A percentile compares a stretch with the other conserved stretches of the same genome.
phyloP scores from a whole-genome alignment of 2,113 vertebrate species.

The Saimiri boliviensis region DNA sequence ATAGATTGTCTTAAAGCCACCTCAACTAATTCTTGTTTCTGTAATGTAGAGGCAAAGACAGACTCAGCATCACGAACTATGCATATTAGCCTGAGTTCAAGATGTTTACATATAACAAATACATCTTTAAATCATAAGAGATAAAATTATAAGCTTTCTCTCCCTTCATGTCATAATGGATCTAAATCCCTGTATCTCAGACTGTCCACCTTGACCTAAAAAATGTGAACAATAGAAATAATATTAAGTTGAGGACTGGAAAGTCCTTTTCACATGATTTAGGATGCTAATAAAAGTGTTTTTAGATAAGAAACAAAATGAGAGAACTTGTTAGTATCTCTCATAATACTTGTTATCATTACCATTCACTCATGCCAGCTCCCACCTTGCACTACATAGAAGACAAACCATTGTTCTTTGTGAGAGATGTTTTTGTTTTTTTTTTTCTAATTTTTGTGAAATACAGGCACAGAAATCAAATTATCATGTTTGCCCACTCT shows the following conservation, averaged over 20 bases:
- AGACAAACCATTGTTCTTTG: conserved; percentile 21
- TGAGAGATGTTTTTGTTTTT: not conserved
- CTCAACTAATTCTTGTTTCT: not conserved
- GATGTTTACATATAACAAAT: not conserved
- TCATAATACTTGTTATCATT: not conserved
- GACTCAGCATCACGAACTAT: not conserved
- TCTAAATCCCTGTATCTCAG: not conserved
- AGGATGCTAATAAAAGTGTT: not conserved
- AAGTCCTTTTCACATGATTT: not conserved
- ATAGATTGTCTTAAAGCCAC: not conserved
- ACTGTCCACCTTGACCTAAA: not conserved
- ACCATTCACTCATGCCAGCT: not conserved
- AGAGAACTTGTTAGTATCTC: not conserved
- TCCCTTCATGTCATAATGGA: not conserved
- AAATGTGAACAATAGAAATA: not conserved
- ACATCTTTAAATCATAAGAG: not conserved
- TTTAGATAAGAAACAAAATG: not conserved
- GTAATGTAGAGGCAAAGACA: not conserved
- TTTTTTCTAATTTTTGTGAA: conserved; percentile 29
- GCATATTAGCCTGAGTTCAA: not conserved
- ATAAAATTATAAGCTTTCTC: not conserved
- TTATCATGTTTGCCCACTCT: conserved; percentile 53
- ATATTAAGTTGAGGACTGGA: not conserved
- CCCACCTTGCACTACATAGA: not conserved
- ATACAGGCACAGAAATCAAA: conserved; percentile 56